Conservation (phyloP, 2,113 vertebrate species). For the Romanogobio albipinnatus region DNA sequence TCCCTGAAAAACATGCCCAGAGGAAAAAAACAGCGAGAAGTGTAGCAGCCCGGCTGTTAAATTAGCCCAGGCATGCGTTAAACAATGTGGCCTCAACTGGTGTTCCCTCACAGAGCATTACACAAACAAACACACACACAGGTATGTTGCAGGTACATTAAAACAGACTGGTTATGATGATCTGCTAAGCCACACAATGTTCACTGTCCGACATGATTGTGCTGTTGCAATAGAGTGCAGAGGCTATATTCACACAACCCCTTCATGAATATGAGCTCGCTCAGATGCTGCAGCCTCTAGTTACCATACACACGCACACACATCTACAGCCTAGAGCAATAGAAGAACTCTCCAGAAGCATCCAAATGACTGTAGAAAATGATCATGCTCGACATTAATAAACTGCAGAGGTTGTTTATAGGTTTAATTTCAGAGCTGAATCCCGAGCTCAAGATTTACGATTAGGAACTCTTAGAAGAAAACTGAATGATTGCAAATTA, state of each 20-base stretch:
- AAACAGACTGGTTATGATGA: slow-evolving; percentile 24
- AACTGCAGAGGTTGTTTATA: background rate
- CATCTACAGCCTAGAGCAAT: slow-evolving; percentile 11
- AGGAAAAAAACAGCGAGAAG: slow-evolving; percentile 60
- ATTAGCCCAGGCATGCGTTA: slow-evolving; percentile 79
- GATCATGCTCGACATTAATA: background rate
- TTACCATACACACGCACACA: background rate
- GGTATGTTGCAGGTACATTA: slow-evolving; percentile 46
- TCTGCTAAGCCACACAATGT: background rate
- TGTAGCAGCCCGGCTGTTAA: slow-evolving; percentile 66
- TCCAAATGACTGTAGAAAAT: background rate
- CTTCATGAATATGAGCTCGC: slow-evolving; percentile 20
- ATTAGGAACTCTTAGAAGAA: background rate
- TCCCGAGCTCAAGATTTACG: background rate
- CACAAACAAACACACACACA: slow-evolving; percentile 40
- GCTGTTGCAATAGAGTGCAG: slow-evolving; percentile 22
- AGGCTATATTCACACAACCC: slow-evolving; percentile 12
- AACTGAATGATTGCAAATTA: background rate
- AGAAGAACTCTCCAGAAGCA: slow-evolving; percentile 30
- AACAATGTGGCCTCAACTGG: slow-evolving; percentile 70
- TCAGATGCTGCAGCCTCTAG: slow-evolving; percentile 13
- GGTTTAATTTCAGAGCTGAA: background rate
- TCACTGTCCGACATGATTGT: slow-evolving; percentile 26
- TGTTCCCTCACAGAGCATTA: slow-evolving; percentile 58
- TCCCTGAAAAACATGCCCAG: slow-evolving; percentile 71